These are phyloP conservation scores for Drosophila austrosaltans DNA, from an alignment of 2,888 invertebrate species.

Conservation along the genomic window DNA sequence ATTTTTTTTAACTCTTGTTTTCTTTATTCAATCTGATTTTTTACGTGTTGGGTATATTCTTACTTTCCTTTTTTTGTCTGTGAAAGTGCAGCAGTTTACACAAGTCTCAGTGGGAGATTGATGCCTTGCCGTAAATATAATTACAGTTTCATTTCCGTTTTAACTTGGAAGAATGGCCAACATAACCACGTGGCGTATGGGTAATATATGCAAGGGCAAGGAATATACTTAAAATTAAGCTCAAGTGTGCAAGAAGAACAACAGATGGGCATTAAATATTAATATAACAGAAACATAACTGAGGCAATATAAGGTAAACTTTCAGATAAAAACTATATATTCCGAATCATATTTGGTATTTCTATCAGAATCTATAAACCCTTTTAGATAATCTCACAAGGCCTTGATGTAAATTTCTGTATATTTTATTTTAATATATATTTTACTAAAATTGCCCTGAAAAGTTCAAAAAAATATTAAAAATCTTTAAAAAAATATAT, in stretches of 20 bases:
- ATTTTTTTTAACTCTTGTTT: slow-evolving; percentile 10
- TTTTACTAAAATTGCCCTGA: no score
- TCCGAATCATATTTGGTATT: no score
- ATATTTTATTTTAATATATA: no score
- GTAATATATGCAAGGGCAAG: slow-evolving; percentile 32
- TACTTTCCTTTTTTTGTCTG: neutral
- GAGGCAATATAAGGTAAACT: no score
- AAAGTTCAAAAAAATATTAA: neutral
- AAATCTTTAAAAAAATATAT: neutral
- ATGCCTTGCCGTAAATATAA: slow-evolving; percentile 64
- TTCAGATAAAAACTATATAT: no score
- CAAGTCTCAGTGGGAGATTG: slow-evolving; percentile 6
- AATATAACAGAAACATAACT: no score
- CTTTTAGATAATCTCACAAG: no score
- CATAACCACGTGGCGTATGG: slow-evolving; percentile 43
- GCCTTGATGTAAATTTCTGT: no score
- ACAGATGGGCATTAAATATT: neutral
- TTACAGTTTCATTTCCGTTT: slow-evolving; percentile 68
- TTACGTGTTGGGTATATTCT: neutral
- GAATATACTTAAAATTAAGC: neutral
- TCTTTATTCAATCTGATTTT: slow-evolving; percentile 53
- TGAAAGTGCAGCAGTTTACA: slow-evolving; percentile 9
- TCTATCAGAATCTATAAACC: no score
- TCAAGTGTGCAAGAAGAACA: neutral
- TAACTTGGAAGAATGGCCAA: slow-evolving; percentile 37